Evolutionary conservation across 1,140 invertebrate species (phyloP).

Genomic region (Paraescarpia echinospica): DNA sequence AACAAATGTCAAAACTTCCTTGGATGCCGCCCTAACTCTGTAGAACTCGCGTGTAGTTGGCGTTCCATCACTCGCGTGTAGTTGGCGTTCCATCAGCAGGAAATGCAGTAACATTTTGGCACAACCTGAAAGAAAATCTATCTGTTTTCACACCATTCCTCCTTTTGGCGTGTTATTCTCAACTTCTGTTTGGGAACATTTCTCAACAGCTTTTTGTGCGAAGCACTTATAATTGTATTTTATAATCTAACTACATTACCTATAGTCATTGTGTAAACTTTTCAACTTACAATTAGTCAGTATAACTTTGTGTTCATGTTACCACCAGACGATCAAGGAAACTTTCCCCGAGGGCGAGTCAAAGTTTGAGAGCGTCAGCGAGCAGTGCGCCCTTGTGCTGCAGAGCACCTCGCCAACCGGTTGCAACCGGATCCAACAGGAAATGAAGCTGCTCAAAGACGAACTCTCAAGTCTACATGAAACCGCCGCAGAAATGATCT

Average conservation of each 20-base stretch:
- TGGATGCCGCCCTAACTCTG: too few relatives aligned
- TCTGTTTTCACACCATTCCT: too few relatives aligned
- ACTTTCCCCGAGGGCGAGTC: constrained; percentile 45
- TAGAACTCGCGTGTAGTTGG: too few relatives aligned
- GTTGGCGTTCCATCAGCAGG: too few relatives aligned
- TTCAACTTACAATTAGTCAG: background rate
- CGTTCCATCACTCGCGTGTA: too few relatives aligned
- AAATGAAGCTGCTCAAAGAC: constrained; percentile 46
- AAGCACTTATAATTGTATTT: background rate
- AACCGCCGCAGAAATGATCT: constrained; percentile 63
- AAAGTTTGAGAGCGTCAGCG: constrained; percentile 44
- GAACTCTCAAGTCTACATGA: constrained; percentile 41
- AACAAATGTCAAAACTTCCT: too few relatives aligned
- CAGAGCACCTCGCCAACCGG: constrained; percentile 44
- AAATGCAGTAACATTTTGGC: too few relatives aligned
- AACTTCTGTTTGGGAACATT: too few relatives aligned
- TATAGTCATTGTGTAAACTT: background rate
- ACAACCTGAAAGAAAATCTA: too few relatives aligned
- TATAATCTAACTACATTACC: background rate
- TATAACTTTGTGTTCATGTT: background rate
- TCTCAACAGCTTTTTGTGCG: too few relatives aligned
- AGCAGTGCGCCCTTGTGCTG: constrained; percentile 42
- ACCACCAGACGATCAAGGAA: constrained; percentile 44
- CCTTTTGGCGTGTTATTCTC: too few relatives aligned
- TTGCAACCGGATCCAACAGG: constrained; percentile 46